Evolutionary conservation across 2,888 invertebrate genomes (phyloP).

Genomic region (Rhogogaster chlorosoma): DNA sequence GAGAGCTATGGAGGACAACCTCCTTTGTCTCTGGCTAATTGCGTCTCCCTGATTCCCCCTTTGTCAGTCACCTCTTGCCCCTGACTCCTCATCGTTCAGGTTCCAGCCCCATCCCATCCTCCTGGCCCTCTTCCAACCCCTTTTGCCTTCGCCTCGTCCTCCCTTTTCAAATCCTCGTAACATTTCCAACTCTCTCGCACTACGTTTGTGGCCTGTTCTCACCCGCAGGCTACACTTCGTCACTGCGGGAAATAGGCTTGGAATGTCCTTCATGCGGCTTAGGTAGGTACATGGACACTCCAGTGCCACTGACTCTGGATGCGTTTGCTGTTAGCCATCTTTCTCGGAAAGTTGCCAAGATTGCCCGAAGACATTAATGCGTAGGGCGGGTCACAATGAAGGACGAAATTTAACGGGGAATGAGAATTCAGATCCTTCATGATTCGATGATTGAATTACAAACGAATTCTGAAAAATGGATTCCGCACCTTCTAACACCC

Average conservation of each 20-base stretch:
- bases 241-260: neutral
- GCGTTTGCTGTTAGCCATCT: neutral
- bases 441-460: neutral
- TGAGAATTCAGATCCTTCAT: neutral
- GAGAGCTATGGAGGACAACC: constrained; percentile 39
- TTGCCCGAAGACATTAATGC: neutral
- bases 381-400: neutral
- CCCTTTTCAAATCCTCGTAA: constrained; percentile 19
- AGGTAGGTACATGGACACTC: constrained; percentile 17
- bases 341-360: neutral
- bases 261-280: constrained; percentile 5
- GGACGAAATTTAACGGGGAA: neutral
- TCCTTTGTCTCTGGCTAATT: constrained; percentile 51
- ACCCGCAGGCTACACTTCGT: neutral
- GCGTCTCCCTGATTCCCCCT: constrained; percentile 26
- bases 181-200: constrained; percentile 26
- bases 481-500: constrained; percentile 9
- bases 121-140: constrained; percentile 25
- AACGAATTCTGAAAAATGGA: constrained; percentile 5
- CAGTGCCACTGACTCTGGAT: neutral
- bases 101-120: constrained; percentile 5
- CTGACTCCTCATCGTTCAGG: constrained; percentile 1
- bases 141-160: constrained; percentile 21
- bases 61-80: constrained; percentile 10
- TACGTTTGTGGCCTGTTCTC: neutral